A percentile compares a stretch with the other conserved stretches of the same genome.
These are phyloP conservation scores for Cotesia chilonis DNA, from an alignment of 1,140 invertebrate genomes.

Conservation along the genomic window DNA sequence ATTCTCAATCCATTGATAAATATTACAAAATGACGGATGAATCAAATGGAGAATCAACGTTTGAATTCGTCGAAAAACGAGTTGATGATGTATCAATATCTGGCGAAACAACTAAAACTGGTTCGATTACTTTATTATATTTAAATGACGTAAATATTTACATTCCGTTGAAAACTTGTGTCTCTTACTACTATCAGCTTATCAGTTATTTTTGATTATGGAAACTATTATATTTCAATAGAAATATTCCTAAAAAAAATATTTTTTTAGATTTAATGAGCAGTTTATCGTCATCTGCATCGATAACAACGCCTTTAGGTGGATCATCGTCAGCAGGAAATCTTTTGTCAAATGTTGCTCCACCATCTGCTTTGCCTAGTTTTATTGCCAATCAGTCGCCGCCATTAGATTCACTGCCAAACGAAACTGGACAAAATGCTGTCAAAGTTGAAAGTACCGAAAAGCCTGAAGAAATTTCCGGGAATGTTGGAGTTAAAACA, in stretches of 20 bases:
- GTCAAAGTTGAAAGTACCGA: constrained; percentile 18
- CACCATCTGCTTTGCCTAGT: constrained; percentile 63
- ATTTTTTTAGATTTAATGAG: constrained; percentile 52
- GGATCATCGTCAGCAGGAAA: constrained; percentile 48
- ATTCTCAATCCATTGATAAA: neutral
- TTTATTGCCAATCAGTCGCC: constrained; percentile 55
- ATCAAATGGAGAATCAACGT: constrained; percentile 67
- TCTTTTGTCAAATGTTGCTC: constrained; percentile 61
- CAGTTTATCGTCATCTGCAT: constrained; percentile 52
- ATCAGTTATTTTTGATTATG: neutral
- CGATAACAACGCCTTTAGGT: constrained; percentile 49
- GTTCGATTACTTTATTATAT: constrained; percentile 42
- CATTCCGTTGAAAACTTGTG: constrained; percentile 1
- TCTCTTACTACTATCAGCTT: neutral
- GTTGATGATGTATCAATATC: constrained; percentile 50
- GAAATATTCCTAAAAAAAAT: neutral
- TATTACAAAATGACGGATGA: constrained; percentile 60
- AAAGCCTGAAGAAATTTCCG: constrained; percentile 36
- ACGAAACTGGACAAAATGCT: constrained; percentile 20
- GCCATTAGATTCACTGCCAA: constrained; percentile 13
- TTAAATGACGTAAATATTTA: constrained; percentile 43
- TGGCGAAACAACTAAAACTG: constrained; percentile 53
- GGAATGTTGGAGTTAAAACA: constrained; percentile 26
- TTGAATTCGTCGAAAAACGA: constrained; percentile 66
- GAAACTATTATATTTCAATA: neutral